Percentiles rank a stretch among this genome's conserved stretches.
These are phyloP conservation scores for Tarsius wallacei DNA, from an alignment of 2,797 vertebrate genomes.

Conservation along the genomic window DNA sequence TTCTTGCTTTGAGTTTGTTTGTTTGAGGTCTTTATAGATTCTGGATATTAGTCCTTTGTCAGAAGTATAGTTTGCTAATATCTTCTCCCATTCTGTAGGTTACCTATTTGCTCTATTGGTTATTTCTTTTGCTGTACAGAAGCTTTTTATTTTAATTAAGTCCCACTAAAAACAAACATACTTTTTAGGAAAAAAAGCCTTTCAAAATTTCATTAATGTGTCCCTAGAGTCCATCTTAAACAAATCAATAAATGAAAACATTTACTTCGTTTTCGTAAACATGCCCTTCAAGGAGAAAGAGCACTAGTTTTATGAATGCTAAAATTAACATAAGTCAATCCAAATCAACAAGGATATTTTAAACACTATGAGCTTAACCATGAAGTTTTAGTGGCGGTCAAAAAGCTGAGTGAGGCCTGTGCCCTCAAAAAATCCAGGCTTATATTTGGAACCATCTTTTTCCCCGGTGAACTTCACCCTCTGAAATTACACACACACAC, in stretches of 20 bases:
- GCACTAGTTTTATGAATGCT: not conserved
- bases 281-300: not conserved
- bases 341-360: conserved; percentile 28
- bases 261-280: not conserved
- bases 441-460: not conserved
- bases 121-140: no score
- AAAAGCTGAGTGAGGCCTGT: not conserved
- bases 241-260: not conserved
- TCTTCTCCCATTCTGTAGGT: no score
- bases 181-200: conserved; percentile 50
- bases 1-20: no score
- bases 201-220: conserved; percentile 40
- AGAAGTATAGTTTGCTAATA: no score
- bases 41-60: no score
- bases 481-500: not conserved
- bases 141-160: no score
- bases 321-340: conserved; percentile 7
- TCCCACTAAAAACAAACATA: not conserved
- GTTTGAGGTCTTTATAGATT: no score
- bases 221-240: not conserved
- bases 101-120: no score
- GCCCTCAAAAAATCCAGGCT: not conserved
- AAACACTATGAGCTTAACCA: conserved; percentile 10
- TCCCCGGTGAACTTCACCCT: not conserved
- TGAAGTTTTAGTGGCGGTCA: not conserved